Conservation (phyloP, 2,888 invertebrate species). For the Azorinus chamasolen region DNA sequence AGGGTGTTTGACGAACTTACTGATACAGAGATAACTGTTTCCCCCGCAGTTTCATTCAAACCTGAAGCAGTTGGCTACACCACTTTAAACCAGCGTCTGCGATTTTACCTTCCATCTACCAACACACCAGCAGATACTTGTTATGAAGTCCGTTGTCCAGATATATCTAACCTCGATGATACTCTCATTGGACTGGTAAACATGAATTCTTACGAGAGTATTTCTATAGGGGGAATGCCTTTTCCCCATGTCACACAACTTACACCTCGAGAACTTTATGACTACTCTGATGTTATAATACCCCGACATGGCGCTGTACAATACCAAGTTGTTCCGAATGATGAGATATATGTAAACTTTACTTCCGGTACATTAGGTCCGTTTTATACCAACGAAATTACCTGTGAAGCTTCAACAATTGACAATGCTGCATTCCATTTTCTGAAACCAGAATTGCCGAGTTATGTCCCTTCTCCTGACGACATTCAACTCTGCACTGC, state of each 20-base stretch:
- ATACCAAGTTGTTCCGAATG: constrained; percentile 8
- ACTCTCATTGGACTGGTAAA: constrained; percentile 22
- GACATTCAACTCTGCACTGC: constrained; percentile 35
- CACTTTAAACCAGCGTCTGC: constrained; percentile 5
- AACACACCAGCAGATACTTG: constrained; percentile 14
- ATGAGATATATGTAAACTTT: constrained; percentile 31
- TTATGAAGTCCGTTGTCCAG: constrained; percentile 26
- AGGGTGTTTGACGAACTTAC: not conserved
- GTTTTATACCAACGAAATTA: constrained; percentile 15
- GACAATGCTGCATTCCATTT: constrained; percentile 30
- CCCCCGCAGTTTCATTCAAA: not conserved
- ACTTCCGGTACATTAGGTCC: constrained; percentile 19
- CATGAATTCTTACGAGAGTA: constrained; percentile 22
- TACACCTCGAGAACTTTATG: constrained; percentile 1
- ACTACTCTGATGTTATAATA: constrained; percentile 9
- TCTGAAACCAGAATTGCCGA: constrained; percentile 20
- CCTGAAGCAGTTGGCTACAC: not conserved
- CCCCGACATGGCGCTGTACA: not conserved
- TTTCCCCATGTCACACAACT: constrained; percentile 12
- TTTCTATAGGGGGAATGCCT: constrained; percentile 11
- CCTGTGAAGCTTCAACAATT: constrained; percentile 15
- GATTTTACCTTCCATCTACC: constrained; percentile 19
- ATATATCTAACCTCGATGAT: constrained; percentile 2
- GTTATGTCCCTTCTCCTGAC: constrained; percentile 13
- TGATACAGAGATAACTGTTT: not conserved